Evolutionary conservation across 2,888 invertebrate species (phyloP), one percentile per base, ranked within the genome.

Genomic region (Xylophagus ater): DNA sequence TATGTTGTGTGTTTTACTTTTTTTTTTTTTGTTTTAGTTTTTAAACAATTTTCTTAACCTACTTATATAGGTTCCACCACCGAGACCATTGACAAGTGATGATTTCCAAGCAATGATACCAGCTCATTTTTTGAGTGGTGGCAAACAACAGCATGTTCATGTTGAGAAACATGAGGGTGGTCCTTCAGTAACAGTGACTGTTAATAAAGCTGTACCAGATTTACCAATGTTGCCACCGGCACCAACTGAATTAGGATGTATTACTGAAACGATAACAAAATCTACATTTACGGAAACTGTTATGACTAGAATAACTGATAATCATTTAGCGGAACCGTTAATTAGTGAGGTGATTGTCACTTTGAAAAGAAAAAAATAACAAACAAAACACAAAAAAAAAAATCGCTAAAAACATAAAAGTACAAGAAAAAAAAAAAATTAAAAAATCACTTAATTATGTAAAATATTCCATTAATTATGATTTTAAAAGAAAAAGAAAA

Each of bases 31-130:
- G 15, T 42, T 43, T 40, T 37, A 15, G 36, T 37, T 39, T 44
- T 41, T 36, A 23, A 31, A 25, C 13, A 33, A 37, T 33, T 40
- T 40, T 40, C 39, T 34, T 34, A 34, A 30, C 30, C 28, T 37
- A 44, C 21, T 29, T 14, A 39, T 38, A 30, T 45, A 45, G 45
- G 42, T 46, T 56, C 52, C 56, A 44, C 57, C 59, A 46, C 74
- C 82, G 69, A 78, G 82, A 71, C 85, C 88, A 65, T 79, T 88
- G 72, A 87, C 87, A 71, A 87, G 80, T 74, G 87, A 86, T 73
- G 87, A 89, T 71, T 89, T 88, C 76, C 85, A 87, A 78, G 86
- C 88, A 70, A 85, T 89, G 87, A 88, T 88, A 58, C 88, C 89
- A 57, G 80, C 85, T 61, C 88, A 85, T 70, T 89, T 88, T 78